A percentile compares a stretch with the other conserved stretches of the same genome.
Evolutionary conservation across 2,888 invertebrate genomes (phyloP).

Genomic region (Hirtodrosophila confusa): DNA sequence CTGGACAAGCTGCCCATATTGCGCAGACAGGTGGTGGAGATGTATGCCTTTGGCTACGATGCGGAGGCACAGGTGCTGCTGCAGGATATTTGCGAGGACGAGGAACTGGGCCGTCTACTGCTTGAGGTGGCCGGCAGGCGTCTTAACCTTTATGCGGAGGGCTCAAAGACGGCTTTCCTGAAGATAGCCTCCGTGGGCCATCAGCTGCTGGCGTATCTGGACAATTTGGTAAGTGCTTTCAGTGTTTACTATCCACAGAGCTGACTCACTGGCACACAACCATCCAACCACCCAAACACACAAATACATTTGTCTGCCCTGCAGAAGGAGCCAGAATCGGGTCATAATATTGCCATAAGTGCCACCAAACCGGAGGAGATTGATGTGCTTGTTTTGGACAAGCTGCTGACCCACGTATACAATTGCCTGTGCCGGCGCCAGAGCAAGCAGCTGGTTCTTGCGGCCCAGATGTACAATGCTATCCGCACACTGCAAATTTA

Average conservation of each 20-base stretch:
- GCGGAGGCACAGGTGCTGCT: constrained; percentile 87
- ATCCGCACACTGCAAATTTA: constrained; percentile 80
- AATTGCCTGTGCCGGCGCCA: constrained; percentile 84
- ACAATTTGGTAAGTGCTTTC: constrained; percentile 86
- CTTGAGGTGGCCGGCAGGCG: constrained; percentile 93
- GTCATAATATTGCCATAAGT: constrained; percentile 69
- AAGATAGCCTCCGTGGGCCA: constrained; percentile 92
- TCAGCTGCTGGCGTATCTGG: constrained; percentile 90
- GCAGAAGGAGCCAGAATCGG: constrained; percentile 55
- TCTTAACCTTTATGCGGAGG: constrained; percentile 88
- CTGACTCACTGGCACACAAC: constrained; percentile 17
- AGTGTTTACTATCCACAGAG: constrained; percentile 64
- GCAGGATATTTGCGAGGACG: constrained; percentile 88
- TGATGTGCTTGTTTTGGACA: constrained; percentile 79
- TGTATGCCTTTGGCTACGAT: constrained; percentile 88
- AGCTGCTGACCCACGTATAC: constrained; percentile 83
- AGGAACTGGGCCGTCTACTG: constrained; percentile 88
- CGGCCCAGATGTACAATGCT: constrained; percentile 85
- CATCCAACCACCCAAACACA: not conserved
- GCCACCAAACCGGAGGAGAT: constrained; percentile 80
- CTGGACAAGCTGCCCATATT: constrained; percentile 90
- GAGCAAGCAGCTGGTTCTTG: constrained; percentile 83
- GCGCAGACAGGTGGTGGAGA: constrained; percentile 89
- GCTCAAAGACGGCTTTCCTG: constrained; percentile 86
- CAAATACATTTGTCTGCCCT: not conserved